Percentiles rank a stretch among this genome's conserved stretches.
Conservation (phyloP, 2,888 invertebrate genomes). For the Acleris sparsana region DNA sequence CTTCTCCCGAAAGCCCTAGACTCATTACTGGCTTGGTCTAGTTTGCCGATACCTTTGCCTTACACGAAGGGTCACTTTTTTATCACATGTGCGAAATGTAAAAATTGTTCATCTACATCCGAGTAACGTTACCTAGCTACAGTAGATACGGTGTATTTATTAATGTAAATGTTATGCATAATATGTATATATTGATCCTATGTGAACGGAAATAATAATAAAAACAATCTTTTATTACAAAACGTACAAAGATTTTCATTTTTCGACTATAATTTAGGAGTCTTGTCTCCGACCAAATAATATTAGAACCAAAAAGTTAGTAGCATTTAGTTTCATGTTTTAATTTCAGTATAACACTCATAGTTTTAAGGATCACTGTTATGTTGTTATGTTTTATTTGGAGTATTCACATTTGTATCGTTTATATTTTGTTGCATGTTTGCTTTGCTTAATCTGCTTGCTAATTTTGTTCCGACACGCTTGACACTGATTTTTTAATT, state of each 20-base stretch:
- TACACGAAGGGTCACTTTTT: constrained; percentile 66
- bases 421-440: constrained; percentile 58
- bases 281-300: constrained; percentile 75
- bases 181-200: constrained; percentile 82
- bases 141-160: constrained; percentile 64
- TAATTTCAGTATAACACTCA: constrained; percentile 38
- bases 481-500: constrained; percentile 42
- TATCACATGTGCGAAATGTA: constrained; percentile 65
- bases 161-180: constrained; percentile 79
- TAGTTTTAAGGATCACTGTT: constrained; percentile 32
- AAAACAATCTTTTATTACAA: constrained; percentile 80
- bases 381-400: constrained; percentile 27
- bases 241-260: constrained; percentile 72
- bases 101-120: constrained; percentile 59
- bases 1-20: neutral
- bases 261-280: constrained; percentile 49
- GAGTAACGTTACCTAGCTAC: constrained; percentile 57
- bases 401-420: constrained; percentile 44
- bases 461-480: constrained; percentile 42
- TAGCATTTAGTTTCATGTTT: no score
- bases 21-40: neutral
- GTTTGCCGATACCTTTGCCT: constrained; percentile 47
- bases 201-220: constrained; percentile 77
- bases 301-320: constrained; percentile 53
- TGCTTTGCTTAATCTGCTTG: constrained; percentile 56